Evolutionary conservation across 2,797 vertebrate genomes (phyloP).

Genomic region (Acrossocheilus wenchowensis): DNA sequence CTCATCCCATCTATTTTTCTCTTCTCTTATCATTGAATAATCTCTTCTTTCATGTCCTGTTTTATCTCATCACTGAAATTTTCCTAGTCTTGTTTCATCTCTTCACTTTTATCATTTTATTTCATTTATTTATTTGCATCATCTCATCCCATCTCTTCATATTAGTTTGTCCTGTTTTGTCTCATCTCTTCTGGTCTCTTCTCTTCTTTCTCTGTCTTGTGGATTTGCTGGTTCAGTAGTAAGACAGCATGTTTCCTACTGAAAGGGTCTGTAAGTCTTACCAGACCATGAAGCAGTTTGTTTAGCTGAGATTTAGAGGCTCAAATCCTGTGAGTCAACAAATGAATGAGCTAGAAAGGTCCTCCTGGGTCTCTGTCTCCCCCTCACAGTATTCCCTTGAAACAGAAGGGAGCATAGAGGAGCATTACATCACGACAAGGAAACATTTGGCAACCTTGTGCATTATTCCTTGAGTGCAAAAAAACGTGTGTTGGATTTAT

Average conservation of each 20-base stretch:
- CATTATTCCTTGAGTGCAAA: slow-evolving; percentile 2
- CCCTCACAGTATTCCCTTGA: slow-evolving; percentile 30
- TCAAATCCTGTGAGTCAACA: slow-evolving; percentile 52
- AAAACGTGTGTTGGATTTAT: slow-evolving; percentile 10
- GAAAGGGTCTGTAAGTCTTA: slow-evolving; percentile 48
- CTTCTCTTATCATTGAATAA: background rate
- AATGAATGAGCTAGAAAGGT: slow-evolving; percentile 20
- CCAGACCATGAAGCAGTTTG: slow-evolving; percentile 55
- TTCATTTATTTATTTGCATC: background rate
- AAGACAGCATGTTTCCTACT: slow-evolving; percentile 42
- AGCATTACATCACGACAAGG: background rate
- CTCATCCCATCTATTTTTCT: background rate
- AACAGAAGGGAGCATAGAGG: slow-evolving; percentile 15
- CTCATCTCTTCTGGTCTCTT: background rate
- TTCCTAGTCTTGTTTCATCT: background rate
- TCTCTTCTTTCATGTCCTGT: background rate
- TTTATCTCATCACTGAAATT: background rate
- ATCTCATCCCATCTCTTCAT: background rate
- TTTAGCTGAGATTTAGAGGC: slow-evolving; percentile 54
- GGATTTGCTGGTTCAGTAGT: slow-evolving; percentile 18
- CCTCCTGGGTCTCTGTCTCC: slow-evolving; percentile 5
- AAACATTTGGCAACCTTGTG: background rate
- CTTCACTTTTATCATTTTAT: background rate
- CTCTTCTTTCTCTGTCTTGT: slow-evolving; percentile 38
- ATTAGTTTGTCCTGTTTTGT: background rate